Percentiles rank a stretch among this genome's conserved stretches.
Evolutionary conservation across 2,797 vertebrate species (phyloP).

Genomic region (Emydoidea blandingii): DNA sequence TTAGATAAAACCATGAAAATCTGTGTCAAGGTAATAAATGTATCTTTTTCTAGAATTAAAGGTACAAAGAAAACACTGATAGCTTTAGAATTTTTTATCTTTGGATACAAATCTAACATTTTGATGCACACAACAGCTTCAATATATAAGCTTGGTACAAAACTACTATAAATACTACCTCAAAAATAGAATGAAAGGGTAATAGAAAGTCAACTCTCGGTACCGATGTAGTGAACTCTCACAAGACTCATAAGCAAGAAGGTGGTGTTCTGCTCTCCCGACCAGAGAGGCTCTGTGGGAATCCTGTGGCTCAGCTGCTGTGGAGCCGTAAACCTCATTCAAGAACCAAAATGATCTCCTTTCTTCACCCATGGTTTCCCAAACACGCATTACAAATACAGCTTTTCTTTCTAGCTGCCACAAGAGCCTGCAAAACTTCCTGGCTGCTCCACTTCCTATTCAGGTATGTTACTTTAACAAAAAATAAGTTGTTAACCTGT

Average conservation of each 20-base stretch:
- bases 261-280: neutral
- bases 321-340: constrained; percentile 67
- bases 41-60: neutral
- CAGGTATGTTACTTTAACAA: constrained; percentile 9
- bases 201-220: neutral
- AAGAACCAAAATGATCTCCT: constrained; percentile 76
- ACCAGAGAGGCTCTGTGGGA: constrained; percentile 36
- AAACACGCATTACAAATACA: constrained; percentile 49
- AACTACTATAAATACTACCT: neutral
- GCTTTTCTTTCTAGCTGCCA: constrained; percentile 37
- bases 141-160: neutral
- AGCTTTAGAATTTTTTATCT: neutral
- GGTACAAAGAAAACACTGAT: neutral
- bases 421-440: constrained; percentile 50
- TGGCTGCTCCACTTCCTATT: constrained; percentile 19
- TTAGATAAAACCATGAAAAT: no score
- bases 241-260: neutral
- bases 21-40: neutral
- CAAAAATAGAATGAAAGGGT: fast-evolving
- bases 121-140: neutral
- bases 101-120: neutral
- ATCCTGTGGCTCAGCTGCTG: constrained; percentile 44
- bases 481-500: constrained; percentile 5
- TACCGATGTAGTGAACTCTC: neutral
- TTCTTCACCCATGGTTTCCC: constrained; percentile 73